These are phyloP conservation scores for Proisotoma minuta DNA, from an alignment of 2,888 invertebrate genomes.

Conservation along the genomic window DNA sequence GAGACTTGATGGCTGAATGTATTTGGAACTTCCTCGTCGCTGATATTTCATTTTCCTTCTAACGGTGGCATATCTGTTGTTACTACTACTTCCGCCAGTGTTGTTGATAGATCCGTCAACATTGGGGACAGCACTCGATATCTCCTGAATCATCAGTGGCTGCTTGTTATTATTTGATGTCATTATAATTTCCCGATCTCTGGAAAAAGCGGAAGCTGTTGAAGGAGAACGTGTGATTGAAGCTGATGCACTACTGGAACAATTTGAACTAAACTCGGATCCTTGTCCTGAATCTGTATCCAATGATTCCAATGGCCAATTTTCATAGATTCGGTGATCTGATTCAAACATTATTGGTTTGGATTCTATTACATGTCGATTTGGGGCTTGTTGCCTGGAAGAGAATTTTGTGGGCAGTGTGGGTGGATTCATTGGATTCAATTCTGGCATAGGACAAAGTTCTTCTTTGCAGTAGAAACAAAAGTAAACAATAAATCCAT, in stretches of 20 bases:
- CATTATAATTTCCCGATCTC: neutral
- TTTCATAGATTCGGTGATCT: conserved; percentile 42
- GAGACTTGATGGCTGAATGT: conserved; percentile 19
- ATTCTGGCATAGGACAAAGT: neutral
- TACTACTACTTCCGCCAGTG: conserved; percentile 9
- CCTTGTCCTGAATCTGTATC: conserved; percentile 43
- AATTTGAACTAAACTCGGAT: conserved; percentile 34
- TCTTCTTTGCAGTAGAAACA: conserved; percentile 41
- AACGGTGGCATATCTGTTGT: conserved; percentile 40
- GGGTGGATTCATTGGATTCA: neutral
- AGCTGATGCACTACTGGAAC: conserved; percentile 19
- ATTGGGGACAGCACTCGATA: neutral
- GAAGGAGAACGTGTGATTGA: conserved; percentile 12
- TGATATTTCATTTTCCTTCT: conserved; percentile 34
- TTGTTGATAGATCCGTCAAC: conserved; percentile 7
- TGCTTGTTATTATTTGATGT: neutral
- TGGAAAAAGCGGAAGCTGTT: neutral
- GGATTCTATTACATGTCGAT: neutral
- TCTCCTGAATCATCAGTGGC: neutral
- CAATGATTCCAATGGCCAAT: conserved; percentile 46
- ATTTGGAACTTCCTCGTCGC: conserved; percentile 12
- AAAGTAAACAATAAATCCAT: conserved; percentile 31
- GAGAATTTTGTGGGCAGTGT: neutral
- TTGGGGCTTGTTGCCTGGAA: neutral
- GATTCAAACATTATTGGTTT: conserved; percentile 8